Percentiles rank a stretch among this genome's conserved stretches.
These are phyloP conservation scores for Papilio machaon DNA, from an alignment of 1,140 invertebrate species.

Conservation along the genomic window DNA sequence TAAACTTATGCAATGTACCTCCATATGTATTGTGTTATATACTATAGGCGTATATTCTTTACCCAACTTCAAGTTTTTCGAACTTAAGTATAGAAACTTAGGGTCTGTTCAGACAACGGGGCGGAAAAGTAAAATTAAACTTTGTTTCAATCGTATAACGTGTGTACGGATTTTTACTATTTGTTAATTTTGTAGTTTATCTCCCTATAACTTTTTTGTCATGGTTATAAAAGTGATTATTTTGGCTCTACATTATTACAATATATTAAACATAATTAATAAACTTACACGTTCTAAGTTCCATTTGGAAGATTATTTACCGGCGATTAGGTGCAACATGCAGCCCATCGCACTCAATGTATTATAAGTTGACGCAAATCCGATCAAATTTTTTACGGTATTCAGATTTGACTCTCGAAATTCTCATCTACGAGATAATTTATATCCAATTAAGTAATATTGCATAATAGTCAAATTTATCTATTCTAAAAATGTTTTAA, in stretches of 20 bases:
- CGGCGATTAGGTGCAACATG: not conserved
- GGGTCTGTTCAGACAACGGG: no score
- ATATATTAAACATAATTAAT: not conserved
- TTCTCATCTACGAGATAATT: constrained; percentile 61
- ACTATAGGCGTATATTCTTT: no score
- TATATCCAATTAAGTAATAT: constrained; percentile 63
- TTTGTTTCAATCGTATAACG: no score
- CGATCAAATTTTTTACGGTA: constrained; percentile 76
- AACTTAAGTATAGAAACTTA: no score
- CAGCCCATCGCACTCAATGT: constrained; percentile 56
- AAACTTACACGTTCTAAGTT: not conserved
- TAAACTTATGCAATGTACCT: not conserved
- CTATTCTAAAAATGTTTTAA: constrained; percentile 47
- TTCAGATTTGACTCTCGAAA: constrained; percentile 57
- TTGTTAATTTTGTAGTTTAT: not conserved
- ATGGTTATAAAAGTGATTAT: no score
- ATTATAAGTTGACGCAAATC: constrained; percentile 75
- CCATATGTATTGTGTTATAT: no score
- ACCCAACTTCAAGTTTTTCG: no score
- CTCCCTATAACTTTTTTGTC: no score
- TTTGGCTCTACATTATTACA: no score
- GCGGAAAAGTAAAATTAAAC: no score
- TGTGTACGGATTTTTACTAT: not conserved
- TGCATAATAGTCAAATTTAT: constrained; percentile 56
- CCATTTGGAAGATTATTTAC: constrained; percentile 25